Base-by-base conservation (phyloP, 2,113 vertebrate genomes). In the Lipophrys pholis region DNA sequence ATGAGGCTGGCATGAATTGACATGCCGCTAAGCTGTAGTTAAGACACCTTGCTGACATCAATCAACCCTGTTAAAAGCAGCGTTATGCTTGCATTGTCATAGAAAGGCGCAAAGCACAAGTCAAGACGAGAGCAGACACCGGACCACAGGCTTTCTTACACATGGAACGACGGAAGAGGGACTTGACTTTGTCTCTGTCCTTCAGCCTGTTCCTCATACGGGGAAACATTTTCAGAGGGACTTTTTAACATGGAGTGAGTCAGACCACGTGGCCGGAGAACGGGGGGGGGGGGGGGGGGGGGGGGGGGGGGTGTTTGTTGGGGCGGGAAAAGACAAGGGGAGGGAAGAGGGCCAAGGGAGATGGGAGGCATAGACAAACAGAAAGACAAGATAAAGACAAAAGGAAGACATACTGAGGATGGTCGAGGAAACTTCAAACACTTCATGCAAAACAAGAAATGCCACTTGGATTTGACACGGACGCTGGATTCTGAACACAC, bases 101-200 rank as follows among this genome's bases (percentile, higher is more conserved):
- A 61, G 9, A 59, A 39, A 48, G 55, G 17, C 17, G 50, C n/a
- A 40, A 64, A 45, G 59, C 30, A 53, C 5, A 51, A 51, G 52
- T 53, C 1, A 66, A 57, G 12, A 73, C 71, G 63, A 73, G 35
- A 35, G 48, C 2, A 68, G 69, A 82, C 36, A n/a, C 5, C 5
- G n/a, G 45, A 68, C 56, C 43, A 30, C 46, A 65, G 51, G 78
- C 50, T 73, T 81, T 82, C 92, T 93, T 93, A 93, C 92, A 91
- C 83, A 87, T 77, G 69, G 92, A 91, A 74, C 87, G 90, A 43
- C 75, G 89, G 76, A 93, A 89, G 85, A 93, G 57, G 80, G 87
- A 90, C 84, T 87, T 91, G 90, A 88, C 84, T 91, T 83, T 91
- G 80, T 90, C 89, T 87, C 78, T 89, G 83, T 91, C 86, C 90